Evolutionary conservation across 2,797 vertebrate species (phyloP).

Genomic region (Phrynocephalus guinanensis): DNA sequence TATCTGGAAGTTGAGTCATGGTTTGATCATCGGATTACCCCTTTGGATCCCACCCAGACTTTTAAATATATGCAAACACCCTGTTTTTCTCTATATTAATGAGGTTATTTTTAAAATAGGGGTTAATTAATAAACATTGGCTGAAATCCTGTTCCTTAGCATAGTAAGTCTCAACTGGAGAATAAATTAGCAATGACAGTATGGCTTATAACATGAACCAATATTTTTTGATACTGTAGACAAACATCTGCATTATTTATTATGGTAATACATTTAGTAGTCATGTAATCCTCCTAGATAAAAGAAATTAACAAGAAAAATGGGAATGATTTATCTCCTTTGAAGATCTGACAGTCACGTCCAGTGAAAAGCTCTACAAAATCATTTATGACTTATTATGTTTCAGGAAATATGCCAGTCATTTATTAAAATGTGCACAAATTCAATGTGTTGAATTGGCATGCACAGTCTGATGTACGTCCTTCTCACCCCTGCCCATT

Average conservation of each 20-base stretch:
- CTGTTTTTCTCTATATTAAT: no score
- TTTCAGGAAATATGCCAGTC: not conserved
- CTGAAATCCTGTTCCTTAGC: no score
- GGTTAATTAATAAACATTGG: no score
- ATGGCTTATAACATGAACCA: not conserved
- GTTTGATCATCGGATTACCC: no score
- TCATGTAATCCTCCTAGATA: not conserved
- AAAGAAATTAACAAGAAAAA: not conserved
- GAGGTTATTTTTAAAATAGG: no score
- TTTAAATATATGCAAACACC: no score
- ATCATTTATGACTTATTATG: not conserved
- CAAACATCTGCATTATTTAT: not conserved
- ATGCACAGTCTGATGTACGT: not conserved
- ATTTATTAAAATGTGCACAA: not conserved
- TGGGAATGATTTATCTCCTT: not conserved
- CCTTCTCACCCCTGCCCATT: no score
- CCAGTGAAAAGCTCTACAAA: not conserved
- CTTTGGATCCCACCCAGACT: no score
- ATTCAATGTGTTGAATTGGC: not conserved
- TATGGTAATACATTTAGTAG: no score
- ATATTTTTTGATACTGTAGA: not conserved
- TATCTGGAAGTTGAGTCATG: no score
- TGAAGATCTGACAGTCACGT: not conserved
- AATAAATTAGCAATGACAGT: not conserved
- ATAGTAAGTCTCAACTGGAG: not conserved